A percentile compares a stretch with the other conserved stretches of the same genome.
These are phyloP conservation scores for Gorilla gorilla DNA, from an alignment of 2,113 vertebrate species.

Conservation along the genomic window DNA sequence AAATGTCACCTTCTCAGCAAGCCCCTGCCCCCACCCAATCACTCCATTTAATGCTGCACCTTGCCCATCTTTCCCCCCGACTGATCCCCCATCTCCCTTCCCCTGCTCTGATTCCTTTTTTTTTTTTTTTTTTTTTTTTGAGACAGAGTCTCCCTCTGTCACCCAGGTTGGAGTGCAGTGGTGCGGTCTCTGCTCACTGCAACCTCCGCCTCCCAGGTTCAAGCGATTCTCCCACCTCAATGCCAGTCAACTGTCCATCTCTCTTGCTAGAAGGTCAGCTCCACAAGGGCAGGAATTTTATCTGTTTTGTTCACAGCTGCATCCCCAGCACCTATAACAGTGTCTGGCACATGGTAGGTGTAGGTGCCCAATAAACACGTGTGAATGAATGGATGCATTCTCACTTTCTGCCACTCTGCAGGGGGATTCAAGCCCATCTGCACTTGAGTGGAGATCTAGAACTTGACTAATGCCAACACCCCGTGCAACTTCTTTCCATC, in stretches of 20 bases:
- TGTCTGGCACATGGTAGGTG: too few relatives aligned
- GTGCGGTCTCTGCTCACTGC: too few relatives aligned
- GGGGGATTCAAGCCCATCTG: not conserved
- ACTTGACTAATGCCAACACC: rapidly evolving
- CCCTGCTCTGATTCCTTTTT: not conserved
- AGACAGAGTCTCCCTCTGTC: too few relatives aligned
- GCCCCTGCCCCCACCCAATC: not conserved
- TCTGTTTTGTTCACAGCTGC: not conserved
- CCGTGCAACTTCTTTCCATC: not conserved
- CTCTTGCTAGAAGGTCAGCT: not conserved
- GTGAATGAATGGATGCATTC: not conserved
- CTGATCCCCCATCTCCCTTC: rapidly evolving
- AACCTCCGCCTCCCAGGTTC: too few relatives aligned
- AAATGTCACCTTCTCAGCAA: not conserved
- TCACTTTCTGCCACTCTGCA: not conserved
- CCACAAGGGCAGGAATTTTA: not conserved
- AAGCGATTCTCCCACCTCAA: too few relatives aligned
- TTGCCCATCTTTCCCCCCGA: too few relatives aligned
- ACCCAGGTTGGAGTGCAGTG: too few relatives aligned
- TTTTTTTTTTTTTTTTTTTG: too few relatives aligned
- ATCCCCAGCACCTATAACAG: not conserved
- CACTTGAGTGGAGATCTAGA: too few relatives aligned
- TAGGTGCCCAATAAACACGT: not conserved
- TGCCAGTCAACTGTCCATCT: rapidly evolving
- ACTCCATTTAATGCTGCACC: not conserved